phyloP scores from a whole-genome alignment of 2,113 vertebrate genomes.

The Anthoscopus minutus region DNA sequence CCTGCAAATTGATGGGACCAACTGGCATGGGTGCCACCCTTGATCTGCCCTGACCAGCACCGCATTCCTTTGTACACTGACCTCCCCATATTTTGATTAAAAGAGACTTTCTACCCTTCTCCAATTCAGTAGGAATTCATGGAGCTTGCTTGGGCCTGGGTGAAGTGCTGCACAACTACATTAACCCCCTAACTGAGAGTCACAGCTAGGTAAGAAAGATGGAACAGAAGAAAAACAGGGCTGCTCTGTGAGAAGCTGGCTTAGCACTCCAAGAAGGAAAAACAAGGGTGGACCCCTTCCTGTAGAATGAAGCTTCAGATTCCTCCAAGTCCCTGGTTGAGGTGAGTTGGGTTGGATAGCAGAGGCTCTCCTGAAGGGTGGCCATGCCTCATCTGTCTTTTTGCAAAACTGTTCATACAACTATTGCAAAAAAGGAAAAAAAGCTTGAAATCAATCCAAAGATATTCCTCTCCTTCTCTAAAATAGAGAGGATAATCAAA shows the following conservation, averaged over 20 bases:
- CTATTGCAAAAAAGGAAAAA: background rate
- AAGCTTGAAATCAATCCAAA: background rate
- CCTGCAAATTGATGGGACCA: background rate
- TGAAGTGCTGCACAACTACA: background rate
- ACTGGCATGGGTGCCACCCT: background rate
- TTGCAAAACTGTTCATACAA: background rate
- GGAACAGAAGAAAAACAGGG: background rate
- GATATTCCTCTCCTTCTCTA: background rate
- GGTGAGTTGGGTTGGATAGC: background rate
- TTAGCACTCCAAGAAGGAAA: background rate
- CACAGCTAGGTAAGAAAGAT: background rate
- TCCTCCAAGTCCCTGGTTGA: accelerated
- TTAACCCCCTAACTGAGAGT: background rate
- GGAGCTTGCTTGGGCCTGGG: background rate
- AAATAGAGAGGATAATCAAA: background rate
- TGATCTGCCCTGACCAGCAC: background rate
- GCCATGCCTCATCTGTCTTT: background rate
- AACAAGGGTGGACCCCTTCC: background rate
- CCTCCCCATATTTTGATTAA: background rate
- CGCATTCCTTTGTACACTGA: background rate
- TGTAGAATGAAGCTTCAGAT: accelerated
- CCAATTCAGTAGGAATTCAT: background rate
- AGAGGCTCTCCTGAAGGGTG: background rate
- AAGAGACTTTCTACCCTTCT: background rate
- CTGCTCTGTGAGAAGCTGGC: background rate